These are phyloP conservation scores for Rhopalosiphum nymphaeae DNA, from an alignment of 2,888 invertebrate genomes.

Conservation along the genomic window DNA sequence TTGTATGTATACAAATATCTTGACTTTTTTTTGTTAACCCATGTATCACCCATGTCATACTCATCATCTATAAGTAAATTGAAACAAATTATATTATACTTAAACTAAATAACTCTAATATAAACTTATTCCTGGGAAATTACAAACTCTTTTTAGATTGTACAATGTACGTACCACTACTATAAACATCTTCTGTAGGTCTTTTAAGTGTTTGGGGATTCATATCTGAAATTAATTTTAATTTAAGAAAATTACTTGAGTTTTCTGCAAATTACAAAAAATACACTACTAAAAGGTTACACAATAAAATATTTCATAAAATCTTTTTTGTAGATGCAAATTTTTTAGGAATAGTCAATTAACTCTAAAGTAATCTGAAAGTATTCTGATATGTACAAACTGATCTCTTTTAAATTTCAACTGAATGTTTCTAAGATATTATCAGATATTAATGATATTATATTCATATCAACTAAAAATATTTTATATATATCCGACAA, in stretches of 20 bases:
- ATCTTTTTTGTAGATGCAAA: not conserved
- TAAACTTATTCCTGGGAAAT: conserved; percentile 10
- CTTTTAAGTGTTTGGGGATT: conserved; percentile 54
- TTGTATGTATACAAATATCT: conserved; percentile 45
- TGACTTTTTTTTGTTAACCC: conserved; percentile 51
- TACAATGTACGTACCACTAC: conserved; percentile 57
- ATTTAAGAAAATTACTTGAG: conserved; percentile 49
- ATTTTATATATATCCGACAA: not conserved
- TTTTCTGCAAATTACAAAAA: not conserved
- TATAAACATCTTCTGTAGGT: conserved; percentile 35
- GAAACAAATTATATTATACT: conserved; percentile 45
- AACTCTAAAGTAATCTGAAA: not conserved
- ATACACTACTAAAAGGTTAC: not conserved
- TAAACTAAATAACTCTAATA: conserved; percentile 29
- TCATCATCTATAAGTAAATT: conserved; percentile 60
- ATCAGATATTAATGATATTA: not conserved
- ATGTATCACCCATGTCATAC: conserved; percentile 31
- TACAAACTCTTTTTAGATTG: conserved; percentile 6
- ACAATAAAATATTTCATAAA: not conserved
- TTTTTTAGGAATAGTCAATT: not conserved
- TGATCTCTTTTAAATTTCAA: not conserved
- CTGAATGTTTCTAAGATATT: not conserved
- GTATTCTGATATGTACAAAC: not conserved
- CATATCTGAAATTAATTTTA: conserved; percentile 63
- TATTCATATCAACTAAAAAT: not conserved